Base-by-base conservation (phyloP, 1,140 invertebrate genomes). In the Wiebesia pumilae region DNA sequence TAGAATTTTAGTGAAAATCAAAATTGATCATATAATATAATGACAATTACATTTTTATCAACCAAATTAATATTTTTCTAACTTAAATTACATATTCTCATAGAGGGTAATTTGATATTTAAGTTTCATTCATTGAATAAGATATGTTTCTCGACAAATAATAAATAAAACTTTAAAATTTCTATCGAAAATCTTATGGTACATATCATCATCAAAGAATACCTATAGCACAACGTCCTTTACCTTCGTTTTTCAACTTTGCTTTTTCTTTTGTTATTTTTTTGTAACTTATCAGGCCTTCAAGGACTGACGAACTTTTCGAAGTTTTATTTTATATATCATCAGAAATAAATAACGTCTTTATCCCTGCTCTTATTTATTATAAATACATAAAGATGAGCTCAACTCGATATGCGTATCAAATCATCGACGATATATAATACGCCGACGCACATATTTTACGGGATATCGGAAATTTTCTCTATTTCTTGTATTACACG, bases 131-230 rank as follows among this genome's bases (percentile, higher is more conserved):
- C 16, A 69, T 69, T n/a, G 6, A 69, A 35, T 69, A 35, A 33
- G 65, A 33, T 69, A 69, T 82, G 62, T 43, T 84, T 69, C 81
- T 75, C 77, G 43, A 24, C 81, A 81, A 86, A 65, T 43, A 86
- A 81, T 65, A n/a, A 77, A 81, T 77, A 81, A 51, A 30, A 43
- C 30, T 47, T 86, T 6, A 24, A 73, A 71, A 80, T 14, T 51
- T 77, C 78, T 69, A 71, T 40, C 24, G 71, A 80, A 85, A 85
- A 75, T 79, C 47, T 54, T 47, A 79, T 43, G 78, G 79, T 81
- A 71, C 73, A 47, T 47, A 12, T 47, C 43, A 4, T 47, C 12
- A 12, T 47, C 43, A 7, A 47, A 1, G 43, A 69, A 47, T 10
- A 79, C 62, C 62, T 30, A 35, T 33, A 78, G 33, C 67, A 71